Evolutionary conservation across 2,888 invertebrate genomes (phyloP), one percentile per base, ranked within the genome.

Genomic region (Agonopterix alstromeriana): DNA sequence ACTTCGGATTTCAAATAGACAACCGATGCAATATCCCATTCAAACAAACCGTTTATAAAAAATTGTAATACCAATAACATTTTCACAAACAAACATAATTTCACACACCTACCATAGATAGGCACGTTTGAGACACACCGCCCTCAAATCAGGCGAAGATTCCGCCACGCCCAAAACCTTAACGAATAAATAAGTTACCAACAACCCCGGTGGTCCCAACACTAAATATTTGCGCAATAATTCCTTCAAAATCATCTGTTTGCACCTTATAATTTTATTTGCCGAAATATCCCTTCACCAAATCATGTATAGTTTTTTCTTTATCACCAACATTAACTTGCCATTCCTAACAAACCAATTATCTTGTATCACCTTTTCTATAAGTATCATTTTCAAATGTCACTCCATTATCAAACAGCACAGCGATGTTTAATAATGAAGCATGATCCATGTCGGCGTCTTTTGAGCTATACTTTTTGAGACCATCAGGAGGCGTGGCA

Each of bases 161-260:
- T 27, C 40, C 38, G 45, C 17, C 45, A 47, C 45, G 44, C 48
- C 47, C 38, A 35, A 27, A 10, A 35, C 48, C 17, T 9, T 17
- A 40, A 43, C n/a, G 11, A 41, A 43, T 43, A 10, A 5, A 8
- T 36, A 48, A 42, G 10, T 12, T 36, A 12, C 41, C 44, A 48
- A 8, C 65, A 45, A 55, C 59, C 67, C 63, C 57, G 80, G 80
- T 77, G 81, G 81, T 74, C 80, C 59, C 61, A 70, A 52, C 40
- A 52, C 65, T 69, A 70, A 77, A 74, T 78, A 73, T 79, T 79
- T 77, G 77, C 65, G 70, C 70, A 68, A 68, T 63, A 63, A 65
- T 70, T 67, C 64, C 62, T 58, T 63, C 58, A 65, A 48, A 51
- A 62, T 65, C 67, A 63, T 61, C 59, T 58, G 53, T 53, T 63